Evolutionary conservation across 2,113 vertebrate species (phyloP).

Genomic region (Prietella phreatophila): DNA sequence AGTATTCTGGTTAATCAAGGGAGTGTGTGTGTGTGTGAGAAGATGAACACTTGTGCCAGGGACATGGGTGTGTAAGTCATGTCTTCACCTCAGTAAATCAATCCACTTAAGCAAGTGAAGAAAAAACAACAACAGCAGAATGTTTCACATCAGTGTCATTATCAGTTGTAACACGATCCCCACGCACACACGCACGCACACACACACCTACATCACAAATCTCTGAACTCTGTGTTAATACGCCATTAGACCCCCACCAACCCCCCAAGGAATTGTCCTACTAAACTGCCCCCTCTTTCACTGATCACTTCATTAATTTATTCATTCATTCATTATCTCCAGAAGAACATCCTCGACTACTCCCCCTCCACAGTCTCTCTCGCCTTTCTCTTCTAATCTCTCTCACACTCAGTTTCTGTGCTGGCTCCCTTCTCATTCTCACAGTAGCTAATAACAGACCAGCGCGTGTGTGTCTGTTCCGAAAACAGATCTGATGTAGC

Average conservation of each 20-base stretch:
- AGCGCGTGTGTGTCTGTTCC: constrained; percentile 24
- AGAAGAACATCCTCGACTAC: constrained; percentile 56
- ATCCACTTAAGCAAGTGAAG: constrained; percentile 1
- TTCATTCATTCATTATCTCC: constrained; percentile 59
- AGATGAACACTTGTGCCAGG: constrained; percentile 66
- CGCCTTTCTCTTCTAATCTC: constrained; percentile 1
- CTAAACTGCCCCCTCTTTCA: constrained; percentile 17
- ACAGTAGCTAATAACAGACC: constrained; percentile 23
- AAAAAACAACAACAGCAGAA: constrained; percentile 54
- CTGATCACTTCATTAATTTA: constrained; percentile 40
- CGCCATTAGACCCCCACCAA: constrained; percentile 28
- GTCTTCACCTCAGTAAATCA: constrained; percentile 49
- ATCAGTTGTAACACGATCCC: constrained; percentile 62
- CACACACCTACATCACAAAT: constrained; percentile 48
- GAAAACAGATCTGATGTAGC: constrained; percentile 37
- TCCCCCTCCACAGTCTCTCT: constrained; percentile 20
- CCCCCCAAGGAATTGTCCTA: constrained; percentile 42
- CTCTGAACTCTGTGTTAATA: constrained; percentile 48
- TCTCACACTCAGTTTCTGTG: constrained; percentile 16
- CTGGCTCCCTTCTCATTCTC: constrained; percentile 7
- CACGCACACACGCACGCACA: constrained; percentile 48
- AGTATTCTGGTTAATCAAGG: constrained; percentile 42
- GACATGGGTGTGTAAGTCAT: constrained; percentile 49
- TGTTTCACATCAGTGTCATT: constrained; percentile 52
- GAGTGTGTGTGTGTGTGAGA: constrained; percentile 48